These are phyloP conservation scores for Python bivittatus DNA, from an alignment of 2,113 vertebrate species.

Conservation along the genomic window DNA sequence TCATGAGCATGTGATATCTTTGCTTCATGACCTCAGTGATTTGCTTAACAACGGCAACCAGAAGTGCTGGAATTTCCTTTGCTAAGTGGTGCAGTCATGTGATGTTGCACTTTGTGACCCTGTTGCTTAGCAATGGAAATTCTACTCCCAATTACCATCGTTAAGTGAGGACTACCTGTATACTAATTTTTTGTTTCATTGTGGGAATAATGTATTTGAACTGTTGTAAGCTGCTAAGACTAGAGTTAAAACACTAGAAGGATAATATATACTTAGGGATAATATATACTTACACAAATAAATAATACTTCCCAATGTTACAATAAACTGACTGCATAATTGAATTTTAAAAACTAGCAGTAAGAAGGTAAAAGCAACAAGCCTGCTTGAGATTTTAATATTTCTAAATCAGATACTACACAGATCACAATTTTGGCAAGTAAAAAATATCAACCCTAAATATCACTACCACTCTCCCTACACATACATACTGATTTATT, in stretches of 20 bases:
- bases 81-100: background rate
- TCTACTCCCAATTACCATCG: background rate
- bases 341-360: background rate
- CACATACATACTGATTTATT: background rate
- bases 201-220: background rate
- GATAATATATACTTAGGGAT: background rate
- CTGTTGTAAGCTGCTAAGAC: background rate
- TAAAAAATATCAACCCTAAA: background rate
- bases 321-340: background rate
- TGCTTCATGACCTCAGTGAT: background rate
- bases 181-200: too few species aligned
- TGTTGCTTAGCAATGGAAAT: background rate
- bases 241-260: background rate
- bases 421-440: background rate
- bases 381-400: background rate
- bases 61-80: background rate
- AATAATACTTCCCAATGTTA: background rate
- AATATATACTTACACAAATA: background rate
- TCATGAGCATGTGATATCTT: background rate
- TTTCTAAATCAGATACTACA: background rate
- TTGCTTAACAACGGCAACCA: background rate
- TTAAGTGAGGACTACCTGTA: background rate
- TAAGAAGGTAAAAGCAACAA: background rate
- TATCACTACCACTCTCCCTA: background rate
- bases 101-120: background rate